A percentile compares a stretch with the other conserved stretches of the same genome.
Evolutionary conservation across 1,140 invertebrate genomes (phyloP).

Genomic region (Rhysida immarginata): DNA sequence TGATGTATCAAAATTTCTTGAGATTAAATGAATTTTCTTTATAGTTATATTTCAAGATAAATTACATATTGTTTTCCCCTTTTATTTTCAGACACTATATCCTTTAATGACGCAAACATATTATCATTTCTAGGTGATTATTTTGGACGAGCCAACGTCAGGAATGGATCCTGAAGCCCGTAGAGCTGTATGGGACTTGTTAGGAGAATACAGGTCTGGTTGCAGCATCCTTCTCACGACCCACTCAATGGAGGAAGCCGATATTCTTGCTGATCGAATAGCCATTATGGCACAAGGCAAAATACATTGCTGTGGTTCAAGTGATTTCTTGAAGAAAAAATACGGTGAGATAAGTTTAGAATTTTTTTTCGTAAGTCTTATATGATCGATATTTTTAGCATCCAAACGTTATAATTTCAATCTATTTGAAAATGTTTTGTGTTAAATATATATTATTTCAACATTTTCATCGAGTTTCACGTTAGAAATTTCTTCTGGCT

Average conservation of each 20-base stretch:
- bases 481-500: too few relatives aligned
- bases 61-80: too few relatives aligned
- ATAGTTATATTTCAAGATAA: background rate
- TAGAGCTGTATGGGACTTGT: constrained; percentile 9
- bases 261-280: constrained; percentile 39
- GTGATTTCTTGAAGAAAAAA: constrained; percentile 37
- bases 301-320: constrained; percentile 35
- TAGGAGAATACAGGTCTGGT: constrained; percentile 13
- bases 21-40: background rate
- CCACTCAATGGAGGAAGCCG: constrained; percentile 23
- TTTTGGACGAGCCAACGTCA: constrained; percentile 1
- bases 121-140: background rate
- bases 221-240: constrained; percentile 38
- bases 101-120: too few relatives aligned
- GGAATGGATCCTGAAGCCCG: constrained; percentile 10
- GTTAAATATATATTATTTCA: too few relatives aligned
- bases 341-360: constrained; percentile 29
- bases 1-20: background rate
- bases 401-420: too few relatives aligned
- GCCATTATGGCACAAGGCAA: constrained; percentile 39
- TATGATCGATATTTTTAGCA: too few relatives aligned
- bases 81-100: too few relatives aligned
- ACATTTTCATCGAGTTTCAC: too few relatives aligned
- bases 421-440: too few relatives aligned
- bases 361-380: too few relatives aligned